Conservation (phyloP, 2,113 vertebrate species). For the Paralichthys olivaceus region DNA sequence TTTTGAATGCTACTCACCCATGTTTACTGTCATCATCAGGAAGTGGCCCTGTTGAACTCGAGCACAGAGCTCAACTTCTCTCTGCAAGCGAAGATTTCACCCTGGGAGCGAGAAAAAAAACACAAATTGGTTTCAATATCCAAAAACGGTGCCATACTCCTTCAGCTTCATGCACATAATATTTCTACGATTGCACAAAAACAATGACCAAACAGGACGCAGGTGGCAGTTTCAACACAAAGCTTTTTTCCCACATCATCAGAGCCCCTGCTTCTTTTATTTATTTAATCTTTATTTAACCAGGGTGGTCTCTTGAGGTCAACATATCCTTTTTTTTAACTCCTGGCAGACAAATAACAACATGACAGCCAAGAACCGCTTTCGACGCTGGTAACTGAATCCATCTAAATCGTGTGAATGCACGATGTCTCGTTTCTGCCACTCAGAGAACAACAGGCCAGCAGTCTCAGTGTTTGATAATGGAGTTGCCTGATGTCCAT, state of each 20-base stretch:
- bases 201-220: conserved; percentile 72
- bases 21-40: conserved; percentile 89
- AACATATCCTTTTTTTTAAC: conserved; percentile 42
- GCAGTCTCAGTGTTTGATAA: conserved; percentile 41
- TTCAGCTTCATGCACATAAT: conserved; percentile 25
- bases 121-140: conserved; percentile 45
- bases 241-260: conserved; percentile 19
- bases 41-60: conserved; percentile 80
- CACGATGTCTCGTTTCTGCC: conserved; percentile 22
- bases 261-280: conserved; percentile 36
- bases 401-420: conserved; percentile 28
- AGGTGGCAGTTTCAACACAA: conserved; percentile 67
- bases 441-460: conserved; percentile 17
- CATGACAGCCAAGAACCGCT: conserved; percentile 28
- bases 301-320: conserved; percentile 46
- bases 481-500: conserved; percentile 13
- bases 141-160: conserved; percentile 46
- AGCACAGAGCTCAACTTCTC: conserved; percentile 80
- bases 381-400: not conserved
- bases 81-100: conserved; percentile 69
- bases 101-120: conserved; percentile 55
- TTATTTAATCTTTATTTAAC: conserved; percentile 57
- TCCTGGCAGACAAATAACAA: conserved; percentile 41
- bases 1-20: conserved; percentile 76
- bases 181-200: conserved; percentile 64